Base-by-base conservation (phyloP, 64 coral and sea anemone species). In the Catalaphyllia jardinei region DNA sequence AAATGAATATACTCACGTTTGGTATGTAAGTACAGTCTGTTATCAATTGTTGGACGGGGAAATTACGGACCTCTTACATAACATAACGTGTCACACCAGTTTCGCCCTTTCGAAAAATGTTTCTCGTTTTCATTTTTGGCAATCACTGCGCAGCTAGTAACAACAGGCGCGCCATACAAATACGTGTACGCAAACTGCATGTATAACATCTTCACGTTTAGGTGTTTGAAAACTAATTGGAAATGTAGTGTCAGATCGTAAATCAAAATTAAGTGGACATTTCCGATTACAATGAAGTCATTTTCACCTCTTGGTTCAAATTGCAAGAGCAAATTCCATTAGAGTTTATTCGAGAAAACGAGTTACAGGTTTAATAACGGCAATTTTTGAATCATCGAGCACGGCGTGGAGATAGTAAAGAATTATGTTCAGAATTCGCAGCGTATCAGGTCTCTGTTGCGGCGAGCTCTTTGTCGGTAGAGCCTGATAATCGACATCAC, bases 211-310 rank as follows among this genome's bases (percentile, higher is more conserved):
- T 65, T 11, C 1, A 25, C 7, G 2, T 69, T 69, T 69, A 11
- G 65, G 22, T 69, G 22, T 27, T 69, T 27, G 22, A 69, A 29
- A 69, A 69, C n/a, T n/a, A 27, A 69, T 69, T 27, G 20, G n/a
- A 27, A 69, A n/a, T 69, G 10, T 11, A 69, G 9, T 85, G 81
- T 85, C 81, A 83, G 28, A 31, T 65, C 80, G 19, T 83, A 83
- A 83, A 83, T 83, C 60, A 85, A 50, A 24, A 0, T 71, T 71
- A 63, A 51, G 60, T 50, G 64, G 31, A 85, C 81, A 85, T 85
- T 85, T 85, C 62, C 81, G 63, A 52, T 85, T 85, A 31, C 81
- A 85, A n/a, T 28, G 62, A 46, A 3, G 11, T 33, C 39, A 51
- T 49, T 51, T 51, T 71, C 81, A 85, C 63, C 63, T 64, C 65